Percentiles rank a stretch among this genome's conserved stretches.
Evolutionary conservation across 2,797 vertebrate genomes (phyloP).

Genomic region (Tarsius wallacei): DNA sequence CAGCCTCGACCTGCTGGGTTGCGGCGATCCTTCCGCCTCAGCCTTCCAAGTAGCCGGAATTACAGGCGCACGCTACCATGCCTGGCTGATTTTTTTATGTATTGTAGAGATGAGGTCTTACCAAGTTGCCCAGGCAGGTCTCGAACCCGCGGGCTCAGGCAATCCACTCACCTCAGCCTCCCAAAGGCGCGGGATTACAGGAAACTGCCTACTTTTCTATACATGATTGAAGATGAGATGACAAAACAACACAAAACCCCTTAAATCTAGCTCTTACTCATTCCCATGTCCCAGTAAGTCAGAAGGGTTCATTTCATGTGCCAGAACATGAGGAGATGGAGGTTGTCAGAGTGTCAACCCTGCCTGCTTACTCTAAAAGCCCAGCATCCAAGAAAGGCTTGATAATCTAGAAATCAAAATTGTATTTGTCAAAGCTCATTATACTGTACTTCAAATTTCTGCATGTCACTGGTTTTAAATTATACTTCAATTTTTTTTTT

Average conservation of each 20-base stretch:
- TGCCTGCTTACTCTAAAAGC: not conserved
- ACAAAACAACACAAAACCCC: not conserved
- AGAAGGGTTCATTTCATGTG: not conserved
- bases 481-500: conserved; percentile 16
- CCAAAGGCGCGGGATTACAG: too few species aligned
- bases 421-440: not conserved
- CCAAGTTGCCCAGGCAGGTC: too few species aligned
- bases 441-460: conserved; percentile 23
- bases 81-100: too few species aligned
- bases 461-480: conserved; percentile 35
- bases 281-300: not conserved
- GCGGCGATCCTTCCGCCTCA: too few species aligned
- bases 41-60: too few species aligned
- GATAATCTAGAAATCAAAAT: conserved; percentile 12
- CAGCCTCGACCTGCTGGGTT: too few species aligned
- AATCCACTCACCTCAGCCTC: too few species aligned
- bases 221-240: too few species aligned
- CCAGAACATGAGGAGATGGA: not conserved
- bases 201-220: too few species aligned
- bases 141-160: too few species aligned
- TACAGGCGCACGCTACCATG: too few species aligned
- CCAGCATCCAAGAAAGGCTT: not conserved
- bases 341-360: not conserved
- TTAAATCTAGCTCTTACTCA: not conserved
- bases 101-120: too few species aligned